phyloP scores from a whole-genome alignment of 2,113 vertebrate genomes.

The Sclerurus mexicanus region DNA sequence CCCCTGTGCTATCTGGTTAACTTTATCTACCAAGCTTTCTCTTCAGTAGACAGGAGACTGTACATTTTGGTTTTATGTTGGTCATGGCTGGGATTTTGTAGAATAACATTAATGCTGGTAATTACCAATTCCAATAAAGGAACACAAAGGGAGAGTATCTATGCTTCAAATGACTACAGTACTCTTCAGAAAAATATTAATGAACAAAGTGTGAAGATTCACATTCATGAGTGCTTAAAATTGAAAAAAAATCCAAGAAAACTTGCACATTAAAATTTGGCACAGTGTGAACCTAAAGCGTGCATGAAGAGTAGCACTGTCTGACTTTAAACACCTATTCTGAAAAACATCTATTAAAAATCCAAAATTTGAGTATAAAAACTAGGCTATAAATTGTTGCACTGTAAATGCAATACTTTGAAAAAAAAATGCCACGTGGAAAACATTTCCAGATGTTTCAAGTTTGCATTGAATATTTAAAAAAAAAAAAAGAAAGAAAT shows the following conservation, averaged over 20 bases:
- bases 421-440: constrained; percentile 68
- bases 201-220: constrained; percentile 43
- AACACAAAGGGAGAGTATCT: not conserved
- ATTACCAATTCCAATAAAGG: not conserved
- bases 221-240: constrained; percentile 60
- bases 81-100: not conserved
- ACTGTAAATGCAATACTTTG: constrained; percentile 69
- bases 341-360: constrained; percentile 64
- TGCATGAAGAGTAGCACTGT: not conserved
- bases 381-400: constrained; percentile 69
- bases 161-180: not conserved
- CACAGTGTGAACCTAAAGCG: constrained; percentile 60
- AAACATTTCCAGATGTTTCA: constrained; percentile 68
- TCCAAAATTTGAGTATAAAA: constrained; percentile 70
- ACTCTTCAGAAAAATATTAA: not conserved
- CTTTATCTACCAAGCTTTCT: not conserved
- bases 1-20: not conserved
- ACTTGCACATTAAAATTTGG: constrained; percentile 59
- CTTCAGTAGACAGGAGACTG: not conserved
- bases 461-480: constrained; percentile 48
- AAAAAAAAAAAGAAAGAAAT: not conserved
- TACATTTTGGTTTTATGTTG: not conserved
- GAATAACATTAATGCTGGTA: not conserved
- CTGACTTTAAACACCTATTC: constrained; percentile 42
- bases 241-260: not conserved